These are phyloP conservation scores for Myripristis murdjan DNA, from an alignment of 2,797 vertebrate genomes.

Conservation along the genomic window DNA sequence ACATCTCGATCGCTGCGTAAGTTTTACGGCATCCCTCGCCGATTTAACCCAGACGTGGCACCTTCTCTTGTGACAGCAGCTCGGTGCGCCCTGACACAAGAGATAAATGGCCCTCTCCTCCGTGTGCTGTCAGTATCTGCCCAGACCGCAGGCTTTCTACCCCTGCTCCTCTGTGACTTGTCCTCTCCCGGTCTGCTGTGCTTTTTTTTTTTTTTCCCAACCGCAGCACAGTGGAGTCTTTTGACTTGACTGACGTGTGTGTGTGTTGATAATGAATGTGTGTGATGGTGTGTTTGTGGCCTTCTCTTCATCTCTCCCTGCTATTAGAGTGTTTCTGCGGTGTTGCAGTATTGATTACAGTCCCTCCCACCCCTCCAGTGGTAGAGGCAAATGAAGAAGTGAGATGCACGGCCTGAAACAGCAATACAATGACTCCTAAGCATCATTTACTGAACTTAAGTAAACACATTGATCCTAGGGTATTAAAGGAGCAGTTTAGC, in stretches of 20 bases:
- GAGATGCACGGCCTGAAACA: background rate
- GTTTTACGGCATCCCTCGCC: conserved; percentile 56
- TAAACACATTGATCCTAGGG: too few relatives aligned
- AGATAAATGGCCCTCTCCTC: conserved; percentile 1
- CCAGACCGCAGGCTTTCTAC: background rate
- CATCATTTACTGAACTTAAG: background rate
- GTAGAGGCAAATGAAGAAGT: conserved; percentile 42
- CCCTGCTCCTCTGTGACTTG: background rate
- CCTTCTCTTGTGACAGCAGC: background rate
- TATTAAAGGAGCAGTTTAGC: too few relatives aligned
- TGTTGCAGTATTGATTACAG: conserved; percentile 17
- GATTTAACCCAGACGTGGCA: background rate
- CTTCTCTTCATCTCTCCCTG: conserved; percentile 23
- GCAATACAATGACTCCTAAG: background rate
- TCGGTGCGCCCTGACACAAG: background rate
- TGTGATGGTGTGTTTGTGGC: conserved; percentile 11
- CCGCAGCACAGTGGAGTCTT: too few relatives aligned
- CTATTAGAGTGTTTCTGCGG: conserved; percentile 17
- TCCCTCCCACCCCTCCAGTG: background rate
- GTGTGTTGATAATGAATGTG: background rate
- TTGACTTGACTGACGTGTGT: background rate
- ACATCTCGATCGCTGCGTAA: conserved; percentile 97
- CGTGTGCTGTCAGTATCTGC: background rate
- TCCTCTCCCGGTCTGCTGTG: conserved; percentile 20
- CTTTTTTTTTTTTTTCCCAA: too few relatives aligned